These are phyloP conservation scores for Raja brachyura DNA, from an alignment of 2,113 vertebrate species.

Conservation along the genomic window DNA sequence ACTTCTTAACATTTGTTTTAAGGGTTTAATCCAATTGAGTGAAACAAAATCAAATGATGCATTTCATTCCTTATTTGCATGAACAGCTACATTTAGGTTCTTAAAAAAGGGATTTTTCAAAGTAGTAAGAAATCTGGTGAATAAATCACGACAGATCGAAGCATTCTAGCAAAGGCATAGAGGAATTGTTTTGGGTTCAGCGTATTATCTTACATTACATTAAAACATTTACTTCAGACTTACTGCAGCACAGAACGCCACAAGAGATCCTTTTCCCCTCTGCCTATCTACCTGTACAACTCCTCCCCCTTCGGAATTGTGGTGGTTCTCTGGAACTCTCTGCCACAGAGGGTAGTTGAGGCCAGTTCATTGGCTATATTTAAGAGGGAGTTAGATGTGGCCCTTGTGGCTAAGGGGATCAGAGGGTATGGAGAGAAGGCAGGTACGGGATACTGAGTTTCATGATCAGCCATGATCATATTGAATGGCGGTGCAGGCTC, in stretches of 20 bases:
- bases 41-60: constrained; percentile 5
- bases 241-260: background rate
- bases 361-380: too few species aligned
- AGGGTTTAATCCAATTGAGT: background rate
- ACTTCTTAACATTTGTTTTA: background rate
- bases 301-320: too few species aligned
- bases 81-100: background rate
- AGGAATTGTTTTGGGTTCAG: background rate
- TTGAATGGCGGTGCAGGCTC: too few species aligned
- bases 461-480: too few species aligned
- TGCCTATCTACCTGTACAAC: too few species aligned
- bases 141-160: background rate
- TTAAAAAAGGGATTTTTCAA: background rate
- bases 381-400: too few species aligned
- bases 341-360: too few species aligned
- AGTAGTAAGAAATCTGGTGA: background rate
- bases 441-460: too few species aligned
- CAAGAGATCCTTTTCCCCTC: too few species aligned
- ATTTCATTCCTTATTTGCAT: background rate
- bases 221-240: background rate
- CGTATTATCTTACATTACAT: background rate
- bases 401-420: too few species aligned
- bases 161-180: background rate
- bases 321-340: too few species aligned
- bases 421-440: too few species aligned